Evolutionary conservation across 2,888 invertebrate genomes (phyloP).

Genomic region (Galerucella calmariensis): DNA sequence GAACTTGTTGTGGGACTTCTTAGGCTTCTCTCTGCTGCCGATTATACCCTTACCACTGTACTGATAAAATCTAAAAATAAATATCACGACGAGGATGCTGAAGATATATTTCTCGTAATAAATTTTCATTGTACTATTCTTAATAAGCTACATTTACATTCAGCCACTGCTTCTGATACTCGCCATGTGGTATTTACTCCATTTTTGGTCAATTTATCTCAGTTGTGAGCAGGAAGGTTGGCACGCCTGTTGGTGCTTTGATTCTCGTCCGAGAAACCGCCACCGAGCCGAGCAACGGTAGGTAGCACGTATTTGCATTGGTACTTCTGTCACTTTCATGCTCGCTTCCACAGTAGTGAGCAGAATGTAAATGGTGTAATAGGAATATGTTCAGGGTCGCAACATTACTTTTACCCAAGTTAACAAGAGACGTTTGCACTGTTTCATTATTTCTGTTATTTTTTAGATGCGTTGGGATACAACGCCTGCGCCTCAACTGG

Average conservation of each 20-base stretch:
- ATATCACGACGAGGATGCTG: slow-evolving; percentile 3
- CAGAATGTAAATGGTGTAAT: too few relatives aligned
- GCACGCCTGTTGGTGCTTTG: too few relatives aligned
- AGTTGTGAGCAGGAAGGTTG: too few relatives aligned
- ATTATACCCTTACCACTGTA: slow-evolving; percentile 46
- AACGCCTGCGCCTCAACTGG: background rate
- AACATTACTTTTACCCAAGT: background rate
- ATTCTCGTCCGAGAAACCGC: too few relatives aligned
- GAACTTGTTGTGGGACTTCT: slow-evolving; percentile 48
- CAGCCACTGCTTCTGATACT: background rate
- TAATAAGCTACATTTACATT: background rate
- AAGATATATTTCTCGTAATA: slow-evolving; percentile 16
- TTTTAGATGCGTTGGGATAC: slow-evolving; percentile 11
- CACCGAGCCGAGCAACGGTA: too few relatives aligned
- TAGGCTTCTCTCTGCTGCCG: slow-evolving; percentile 50
- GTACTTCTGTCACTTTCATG: too few relatives aligned
- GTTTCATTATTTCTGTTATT: background rate
- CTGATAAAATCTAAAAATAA: slow-evolving; percentile 19
- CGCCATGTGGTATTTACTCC: background rate
- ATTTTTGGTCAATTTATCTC: too few relatives aligned
- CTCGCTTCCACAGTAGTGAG: too few relatives aligned
- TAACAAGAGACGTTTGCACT: background rate
- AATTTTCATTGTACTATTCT: background rate
- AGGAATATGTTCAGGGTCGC: background rate
- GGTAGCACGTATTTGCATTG: too few relatives aligned